Evolutionary conservation across 2,888 invertebrate genomes (phyloP).

Genomic region (Drosophila peninsularis): DNA sequence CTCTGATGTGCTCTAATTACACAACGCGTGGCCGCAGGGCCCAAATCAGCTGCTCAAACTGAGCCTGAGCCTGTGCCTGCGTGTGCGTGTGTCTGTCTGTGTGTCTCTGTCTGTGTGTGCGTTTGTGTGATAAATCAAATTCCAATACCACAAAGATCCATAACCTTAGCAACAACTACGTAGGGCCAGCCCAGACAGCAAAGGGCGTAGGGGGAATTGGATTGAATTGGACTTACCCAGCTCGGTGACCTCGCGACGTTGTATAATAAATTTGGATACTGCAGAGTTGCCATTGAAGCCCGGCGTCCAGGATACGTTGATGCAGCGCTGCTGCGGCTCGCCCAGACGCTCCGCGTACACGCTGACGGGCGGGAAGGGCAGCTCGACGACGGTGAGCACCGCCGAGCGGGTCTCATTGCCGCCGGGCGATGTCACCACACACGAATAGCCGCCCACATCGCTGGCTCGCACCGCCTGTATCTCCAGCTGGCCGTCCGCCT

Average conservation of each 20-base stretch:
- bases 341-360: conserved; percentile 91
- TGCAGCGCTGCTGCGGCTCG: conserved; percentile 89
- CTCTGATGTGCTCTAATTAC: conserved; percentile 25
- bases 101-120: conserved; percentile 6
- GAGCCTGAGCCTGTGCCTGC: background rate
- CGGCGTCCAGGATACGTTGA: conserved; percentile 97
- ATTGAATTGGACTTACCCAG: conserved; percentile 87
- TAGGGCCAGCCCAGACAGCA: conserved; percentile 8
- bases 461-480: conserved; percentile 95
- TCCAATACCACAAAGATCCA: conserved; percentile 39
- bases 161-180: conserved; percentile 30
- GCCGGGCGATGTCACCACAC: conserved; percentile 93
- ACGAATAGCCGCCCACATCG: conserved; percentile 97
- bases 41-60: conserved; percentile 15
- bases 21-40: conserved; percentile 5
- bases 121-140: conserved; percentile 36
- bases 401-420: conserved; percentile 97
- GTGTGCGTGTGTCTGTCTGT: background rate
- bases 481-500: conserved; percentile 93
- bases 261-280: conserved; percentile 95
- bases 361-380: conserved; percentile 96
- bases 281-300: conserved; percentile 99
- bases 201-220: background rate
- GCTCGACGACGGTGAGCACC: conserved; percentile 94
- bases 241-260: conserved; percentile 94